Evolutionary conservation across 2,888 invertebrate species (phyloP).

Genomic region (Augiades crinisus): DNA sequence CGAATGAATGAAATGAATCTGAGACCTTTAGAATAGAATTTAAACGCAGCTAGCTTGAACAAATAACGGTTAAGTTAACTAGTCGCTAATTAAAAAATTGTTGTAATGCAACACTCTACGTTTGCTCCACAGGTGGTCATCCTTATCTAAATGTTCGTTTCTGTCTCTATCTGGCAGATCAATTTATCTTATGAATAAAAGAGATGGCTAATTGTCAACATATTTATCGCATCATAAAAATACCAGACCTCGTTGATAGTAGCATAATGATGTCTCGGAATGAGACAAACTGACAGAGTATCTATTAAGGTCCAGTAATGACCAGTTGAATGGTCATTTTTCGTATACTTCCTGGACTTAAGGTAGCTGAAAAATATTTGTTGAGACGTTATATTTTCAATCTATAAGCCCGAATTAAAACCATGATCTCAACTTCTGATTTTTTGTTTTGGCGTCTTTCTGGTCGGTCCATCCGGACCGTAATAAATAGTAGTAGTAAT

Average conservation of each 20-base stretch:
- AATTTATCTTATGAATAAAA: background rate
- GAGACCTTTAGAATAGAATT: conserved; percentile 20
- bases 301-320: conserved; percentile 3
- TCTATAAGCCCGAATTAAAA: too few species aligned
- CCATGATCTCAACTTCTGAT: too few species aligned
- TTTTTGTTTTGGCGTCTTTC: too few species aligned
- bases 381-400: too few species aligned
- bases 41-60: conserved; percentile 14
- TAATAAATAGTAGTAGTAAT: too few species aligned
- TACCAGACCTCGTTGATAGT: conserved; percentile 20
- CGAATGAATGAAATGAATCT: conserved; percentile 20
- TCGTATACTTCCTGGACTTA: conserved; percentile 6
- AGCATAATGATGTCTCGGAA: conserved; percentile 20
- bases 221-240: conserved; percentile 21
- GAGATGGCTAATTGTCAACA: conserved; percentile 12
- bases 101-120: conserved; percentile 22
- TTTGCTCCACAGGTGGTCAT: conserved; percentile 21
- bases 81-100: conserved; percentile 26
- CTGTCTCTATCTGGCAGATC: conserved; percentile 1
- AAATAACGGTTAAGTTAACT: conserved; percentile 21
- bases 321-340: conserved; percentile 7
- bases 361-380: too few species aligned
- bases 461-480: too few species aligned
- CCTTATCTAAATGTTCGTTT: conserved; percentile 1
- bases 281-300: conserved; percentile 1